Evolutionary conservation across 2,797 vertebrate species (phyloP).

Genomic region (Rhinichthys osculus): DNA sequence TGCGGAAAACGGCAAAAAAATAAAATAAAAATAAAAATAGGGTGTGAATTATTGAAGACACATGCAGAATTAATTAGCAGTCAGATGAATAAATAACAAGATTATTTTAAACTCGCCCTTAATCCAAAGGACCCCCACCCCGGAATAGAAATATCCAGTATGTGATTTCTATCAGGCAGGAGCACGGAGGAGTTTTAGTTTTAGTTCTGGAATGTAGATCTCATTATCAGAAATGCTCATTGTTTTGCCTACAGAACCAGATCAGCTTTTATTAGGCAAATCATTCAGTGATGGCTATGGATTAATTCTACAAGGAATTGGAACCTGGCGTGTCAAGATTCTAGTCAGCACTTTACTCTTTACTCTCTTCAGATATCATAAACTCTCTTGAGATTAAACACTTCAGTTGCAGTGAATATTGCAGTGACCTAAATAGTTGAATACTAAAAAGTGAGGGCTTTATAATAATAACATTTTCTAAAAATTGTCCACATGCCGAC

Average conservation of each 20-base stretch:
- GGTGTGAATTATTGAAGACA: slow-evolving; percentile 73
- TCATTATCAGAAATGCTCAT: neutral
- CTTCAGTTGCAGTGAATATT: neutral
- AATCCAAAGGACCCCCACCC: slow-evolving; percentile 49
- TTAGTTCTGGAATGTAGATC: slow-evolving; percentile 7
- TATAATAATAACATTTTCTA: neutral
- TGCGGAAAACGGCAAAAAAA: slow-evolving; percentile 67
- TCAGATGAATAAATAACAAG: slow-evolving; percentile 74
- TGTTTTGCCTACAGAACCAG: neutral
- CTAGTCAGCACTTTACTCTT: slow-evolving; percentile 17
- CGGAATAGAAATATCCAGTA: slow-evolving; percentile 25
- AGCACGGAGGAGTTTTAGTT: neutral
- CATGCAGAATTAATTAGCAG: slow-evolving; percentile 73
- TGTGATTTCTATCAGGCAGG: slow-evolving; percentile 11
- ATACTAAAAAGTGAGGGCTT: neutral
- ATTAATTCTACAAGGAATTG: slow-evolving; percentile 6
- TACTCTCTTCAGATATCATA: neutral
- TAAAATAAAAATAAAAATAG: slow-evolving; percentile 66
- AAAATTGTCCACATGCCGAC: neutral
- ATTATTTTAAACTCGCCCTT: slow-evolving; percentile 71
- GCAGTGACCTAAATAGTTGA: neutral
- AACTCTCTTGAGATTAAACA: neutral
- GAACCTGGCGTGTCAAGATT: neutral
- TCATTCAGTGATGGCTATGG: neutral
- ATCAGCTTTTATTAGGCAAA: slow-evolving; percentile 28